Percentiles rank a stretch among this genome's conserved stretches.
Evolutionary conservation across 2,888 invertebrate species (phyloP).

Genomic region (Crioceris asparagi): DNA sequence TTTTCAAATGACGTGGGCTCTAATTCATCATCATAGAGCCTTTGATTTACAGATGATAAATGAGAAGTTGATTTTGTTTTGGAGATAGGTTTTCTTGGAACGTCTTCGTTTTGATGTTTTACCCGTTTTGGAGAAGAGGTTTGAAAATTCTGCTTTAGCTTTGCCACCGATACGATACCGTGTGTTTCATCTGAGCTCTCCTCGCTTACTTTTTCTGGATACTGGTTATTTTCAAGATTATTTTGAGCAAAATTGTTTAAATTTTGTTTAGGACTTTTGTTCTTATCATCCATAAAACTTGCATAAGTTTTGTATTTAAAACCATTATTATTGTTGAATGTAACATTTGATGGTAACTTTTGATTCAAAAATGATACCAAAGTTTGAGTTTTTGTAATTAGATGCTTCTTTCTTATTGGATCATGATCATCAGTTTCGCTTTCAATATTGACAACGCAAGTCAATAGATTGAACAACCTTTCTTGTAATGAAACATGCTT

Average conservation of each 20-base stretch:
- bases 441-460: conserved; percentile 19
- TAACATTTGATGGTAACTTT: conserved; percentile 21
- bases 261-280: no score
- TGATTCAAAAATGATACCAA: conserved; percentile 18
- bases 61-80: not conserved
- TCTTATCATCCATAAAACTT: no score
- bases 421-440: conserved; percentile 14
- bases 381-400: conserved; percentile 18
- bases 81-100: no score
- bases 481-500: conserved; percentile 22
- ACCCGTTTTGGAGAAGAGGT: no score
- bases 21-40: conserved; percentile 2
- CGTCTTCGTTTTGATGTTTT: not conserved
- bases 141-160: conserved; percentile 7
- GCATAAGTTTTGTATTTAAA: no score
- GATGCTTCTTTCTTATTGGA: conserved; percentile 11
- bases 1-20: conserved; percentile 1
- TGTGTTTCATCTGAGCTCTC: not conserved
- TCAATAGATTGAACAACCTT: conserved; percentile 20
- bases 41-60: not conserved
- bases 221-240: no score
- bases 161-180: conserved; percentile 7
- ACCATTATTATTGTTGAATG: no score
- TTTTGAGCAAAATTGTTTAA: no score
- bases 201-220: no score